Evolutionary conservation across 23 tunicate genomes (phyloP).

Genomic region (Corella eumyota): DNA sequence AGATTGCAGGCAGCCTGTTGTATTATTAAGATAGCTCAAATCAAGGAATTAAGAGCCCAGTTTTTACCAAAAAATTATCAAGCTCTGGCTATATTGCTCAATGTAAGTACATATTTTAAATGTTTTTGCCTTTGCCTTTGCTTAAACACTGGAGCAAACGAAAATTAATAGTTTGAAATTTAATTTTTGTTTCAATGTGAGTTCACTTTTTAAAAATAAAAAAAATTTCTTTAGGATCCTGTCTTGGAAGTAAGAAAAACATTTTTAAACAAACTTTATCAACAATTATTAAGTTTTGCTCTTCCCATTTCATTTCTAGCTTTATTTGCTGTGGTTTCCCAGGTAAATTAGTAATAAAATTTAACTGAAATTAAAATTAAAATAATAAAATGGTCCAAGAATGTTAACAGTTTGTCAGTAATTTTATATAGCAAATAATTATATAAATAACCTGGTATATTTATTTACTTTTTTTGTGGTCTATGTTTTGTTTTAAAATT

Average conservation of each 20-base stretch:
- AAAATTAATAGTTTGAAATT: too few relatives aligned
- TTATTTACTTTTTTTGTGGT: too few relatives aligned
- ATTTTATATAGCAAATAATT: too few relatives aligned
- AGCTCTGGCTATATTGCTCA: slow-evolving; percentile 60
- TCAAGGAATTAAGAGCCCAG: slow-evolving; percentile 40
- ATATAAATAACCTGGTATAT: too few relatives aligned
- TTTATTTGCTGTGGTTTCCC: slow-evolving; percentile 61
- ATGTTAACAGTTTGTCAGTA: too few relatives aligned
- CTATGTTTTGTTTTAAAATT: background rate
- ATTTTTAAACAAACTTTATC: slow-evolving; percentile 54
- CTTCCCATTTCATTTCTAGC: slow-evolving; percentile 69
- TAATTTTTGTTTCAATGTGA: too few relatives aligned
- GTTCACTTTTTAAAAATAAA: too few relatives aligned
- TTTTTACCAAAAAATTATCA: slow-evolving; percentile 56
- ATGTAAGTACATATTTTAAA: slow-evolving; percentile 35
- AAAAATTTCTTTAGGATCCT: too few relatives aligned
- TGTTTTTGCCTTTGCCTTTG: too few relatives aligned
- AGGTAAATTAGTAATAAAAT: slow-evolving; percentile 13
- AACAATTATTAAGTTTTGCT: slow-evolving; percentile 33
- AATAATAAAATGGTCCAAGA: background rate
- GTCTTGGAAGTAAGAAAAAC: slow-evolving; percentile 66
- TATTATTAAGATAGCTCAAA: slow-evolving; percentile 60
- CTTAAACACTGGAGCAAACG: background rate
- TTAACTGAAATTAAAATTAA: too few relatives aligned
- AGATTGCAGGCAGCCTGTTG: slow-evolving; percentile 77